Evolutionary conservation across 2,113 vertebrate species (phyloP), one percentile per base, ranked within the genome.

Genomic region (Oxyruncus cristatus): DNA sequence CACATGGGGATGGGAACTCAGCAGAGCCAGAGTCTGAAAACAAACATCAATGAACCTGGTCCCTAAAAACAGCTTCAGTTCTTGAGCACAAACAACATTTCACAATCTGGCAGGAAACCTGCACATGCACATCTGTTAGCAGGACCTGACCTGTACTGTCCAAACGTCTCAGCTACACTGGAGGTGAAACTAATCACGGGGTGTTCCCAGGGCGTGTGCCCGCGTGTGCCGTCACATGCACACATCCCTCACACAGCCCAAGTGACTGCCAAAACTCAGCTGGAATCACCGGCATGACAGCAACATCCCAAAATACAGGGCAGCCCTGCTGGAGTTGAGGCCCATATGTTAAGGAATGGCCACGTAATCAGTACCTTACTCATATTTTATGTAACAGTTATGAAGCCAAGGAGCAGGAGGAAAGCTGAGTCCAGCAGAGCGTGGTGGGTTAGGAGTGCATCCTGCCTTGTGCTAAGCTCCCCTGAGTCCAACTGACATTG

Each of bases 161-260:
- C 79, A 94, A 95, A 88, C 44, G 72, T 32, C 71, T 85, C 67
- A 85, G 6, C 37, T 30, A 70, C 33, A 83, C 71, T 67, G 71
- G 73, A 94, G 71, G 59, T 67, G 3, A 78, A 59, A 62, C 70
- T 94, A 93, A 93, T 85, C 66, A 76, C 27, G 0, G 9, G 78
- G 94, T 96, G 93, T 71, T 95, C 56, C 80, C 66, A 46, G 84
- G 89, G 82, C 5, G 59, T 83, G 92, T 70, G 50, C 19, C 1
- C 8, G 5, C 0, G 2, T 46, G 62, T 85, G 44, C 50, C 9
- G 49, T 82, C 74, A 70, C 50, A 20, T 2, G 30, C 53, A 62
- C 8, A 3, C 4, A 11, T 32, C 86, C n/a, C 2, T 65, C 84
- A 61, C 32, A 8, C 56, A 90, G 78, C 58, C 52, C 11, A 6